Base-by-base conservation (phyloP, 2,888 invertebrate genomes). In the Hyposoter dolosus region DNA sequence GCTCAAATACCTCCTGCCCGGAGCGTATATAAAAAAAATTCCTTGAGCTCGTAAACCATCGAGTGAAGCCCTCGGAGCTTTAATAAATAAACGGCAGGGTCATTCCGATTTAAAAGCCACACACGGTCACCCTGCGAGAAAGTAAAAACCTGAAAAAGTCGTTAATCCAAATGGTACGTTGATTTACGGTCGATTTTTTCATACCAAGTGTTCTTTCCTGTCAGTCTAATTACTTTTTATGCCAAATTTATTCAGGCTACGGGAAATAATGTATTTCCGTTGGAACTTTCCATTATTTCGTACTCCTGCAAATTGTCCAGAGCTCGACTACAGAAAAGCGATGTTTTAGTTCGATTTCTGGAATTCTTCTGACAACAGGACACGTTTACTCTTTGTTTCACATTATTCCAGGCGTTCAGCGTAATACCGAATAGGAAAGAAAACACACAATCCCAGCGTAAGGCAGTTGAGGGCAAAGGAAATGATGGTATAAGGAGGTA, bases 111-210 rank as follows among this genome's bases (percentile, higher is more conserved):
- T 74, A 66, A 74, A 63, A 65, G 45, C 63, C 80, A 65, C 66
- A 32, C 66, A 53, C 66, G 23, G 28, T 43, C 32, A 17, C 63
- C 43, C 50, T 56, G 66, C 17, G 35, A 74, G 56, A 56, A 56
- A 56, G 17, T 19, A 53, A 28, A 32, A 53, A 35, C 23, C 17
- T 45, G 71, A 69, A 47, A 71, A 68, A 53, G 35, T 43, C 69
- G 69, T 79, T 88, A 89, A 88, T 77, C 35, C 84, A 79, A 79
- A 82, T 83, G 65, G 87, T 85, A 87, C 86, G 85, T 85, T 88
- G 85, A 91, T 89, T 78, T 84, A 89, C 68, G 60, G 78, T 87
- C 56, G 66, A 71, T 69, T 69, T 84, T 84, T 85, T 71, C 88
- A 19, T 69, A 15, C 66, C 50, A 28, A 43, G 65, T 50, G 32